Evolutionary conservation across 2,888 invertebrate species (phyloP), one percentile per base, ranked within the genome.

Genomic region (Eupithecia tripunctaria): DNA sequence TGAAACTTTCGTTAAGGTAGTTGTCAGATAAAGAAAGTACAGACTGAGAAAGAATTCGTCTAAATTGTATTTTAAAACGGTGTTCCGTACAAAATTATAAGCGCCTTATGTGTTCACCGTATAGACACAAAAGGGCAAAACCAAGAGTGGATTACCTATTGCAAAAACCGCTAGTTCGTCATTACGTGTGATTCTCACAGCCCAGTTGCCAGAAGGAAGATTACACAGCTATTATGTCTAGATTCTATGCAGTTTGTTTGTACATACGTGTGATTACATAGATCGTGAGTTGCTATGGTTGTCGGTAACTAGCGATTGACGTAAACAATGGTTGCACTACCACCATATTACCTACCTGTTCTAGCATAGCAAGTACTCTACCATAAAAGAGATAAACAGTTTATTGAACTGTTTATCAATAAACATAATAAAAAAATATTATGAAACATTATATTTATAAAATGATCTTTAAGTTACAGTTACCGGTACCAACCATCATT

Each of bases 181-280:
- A 71, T 68, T 70, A 70, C 64, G n/a, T 14, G n/a, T 64, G 21
- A 68, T 77, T 79, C 79, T 76, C 79, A 79, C 75, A 79, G 73
- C 71, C 72, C 62, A 68, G 71, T 76, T 74, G 64, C 74, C 68
- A 71, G 70, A 21, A 66, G 69, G 73, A 72, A 75, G 74, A 77
- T 79, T 73, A 76, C 67, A 73, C 67, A 63, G 62, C 68, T 68
- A 77, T 79, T 77, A 77, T 66, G 67, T 47, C 14, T 59, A 68
- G 65, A 69, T 66, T 70, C 68, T 62, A 67, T 64, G 69, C 67
- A 67, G 68, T 73, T 75, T 73, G 59, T 66, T 41, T 56, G 56
- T 56, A 56, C 56, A 56, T 62, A 63, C 62, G 29, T 68, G 27
- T 68, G 29, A 69, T 72, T 75, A 67, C 72, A 64, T 41, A 36